A percentile compares a stretch with the other conserved stretches of the same genome.
phyloP scores from a whole-genome alignment of 2,113 vertebrate species.

The Merops nubicus region DNA sequence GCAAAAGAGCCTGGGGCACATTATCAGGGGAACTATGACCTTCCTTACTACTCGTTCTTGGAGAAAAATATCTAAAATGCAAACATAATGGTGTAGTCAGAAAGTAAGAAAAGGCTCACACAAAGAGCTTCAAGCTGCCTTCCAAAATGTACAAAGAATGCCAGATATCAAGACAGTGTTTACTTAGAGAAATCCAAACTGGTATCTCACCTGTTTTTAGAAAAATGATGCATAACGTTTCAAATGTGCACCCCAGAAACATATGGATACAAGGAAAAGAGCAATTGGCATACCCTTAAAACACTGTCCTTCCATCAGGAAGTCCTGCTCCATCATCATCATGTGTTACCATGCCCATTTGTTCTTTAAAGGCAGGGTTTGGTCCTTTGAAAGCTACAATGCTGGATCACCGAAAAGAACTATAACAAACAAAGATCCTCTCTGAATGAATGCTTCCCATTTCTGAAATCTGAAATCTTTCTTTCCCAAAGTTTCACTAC shows the following conservation, averaged over 20 bases:
- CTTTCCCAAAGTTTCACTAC: neutral
- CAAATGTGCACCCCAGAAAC: conserved; percentile 31
- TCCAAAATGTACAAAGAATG: conserved; percentile 28
- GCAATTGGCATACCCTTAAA: neutral
- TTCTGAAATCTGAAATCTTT: neutral
- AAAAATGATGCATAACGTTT: conserved; percentile 51
- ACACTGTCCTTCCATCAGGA: neutral
- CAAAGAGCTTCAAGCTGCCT: conserved; percentile 45
- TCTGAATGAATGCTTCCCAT: neutral
- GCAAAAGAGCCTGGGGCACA: neutral
- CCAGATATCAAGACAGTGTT: conserved; percentile 20
- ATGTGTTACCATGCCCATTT: neutral
- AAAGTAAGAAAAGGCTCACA: neutral
- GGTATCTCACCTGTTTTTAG: conserved; percentile 42
- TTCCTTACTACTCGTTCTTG: neutral
- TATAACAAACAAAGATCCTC: neutral
- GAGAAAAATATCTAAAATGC: neutral
- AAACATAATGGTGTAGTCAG: neutral
- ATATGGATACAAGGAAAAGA: conserved; percentile 43
- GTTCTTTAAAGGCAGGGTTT: neutral
- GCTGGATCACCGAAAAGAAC: neutral
- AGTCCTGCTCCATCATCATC: neutral
- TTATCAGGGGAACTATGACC: neutral
- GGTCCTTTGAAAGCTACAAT: neutral
- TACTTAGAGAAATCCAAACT: conserved; percentile 56